Base-by-base conservation (phyloP, 2,888 invertebrate species). In the Drosophila neoperkinsi region DNA sequence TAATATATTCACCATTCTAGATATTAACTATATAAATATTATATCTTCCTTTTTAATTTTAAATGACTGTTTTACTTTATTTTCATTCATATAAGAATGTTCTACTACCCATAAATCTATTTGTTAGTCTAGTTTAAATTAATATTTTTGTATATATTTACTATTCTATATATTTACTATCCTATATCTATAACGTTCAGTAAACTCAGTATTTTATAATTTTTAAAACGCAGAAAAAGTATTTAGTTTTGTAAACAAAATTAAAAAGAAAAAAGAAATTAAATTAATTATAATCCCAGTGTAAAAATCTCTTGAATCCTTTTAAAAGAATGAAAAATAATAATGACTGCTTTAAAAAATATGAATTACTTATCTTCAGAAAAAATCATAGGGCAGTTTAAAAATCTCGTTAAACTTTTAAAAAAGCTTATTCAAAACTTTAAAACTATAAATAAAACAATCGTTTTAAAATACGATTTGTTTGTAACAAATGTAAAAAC, bases 111-210 rank as follows among this genome's bases (percentile, higher is more conserved):
- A 0, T 18, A 9, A 38, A 2, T 18, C 0, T 18, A 0, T 34
- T 9, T 38, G 0, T 38, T 38, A 2, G 4, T 13, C 3, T 1
- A 1, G 13, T 7, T 43, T 13, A 21, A 3, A 7, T 6, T 13
- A 3, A 13, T 21, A 46, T 13, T 46, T 13, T 7, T 46, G 2
- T 46, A 21, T 46, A 2, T 13, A 21, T 21, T 21, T 21, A 21
- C 3, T 5, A 10, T 11, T n/a, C 2, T 5, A 41, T 11, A 41
- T 0, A 41, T 10, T 0, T n/a, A 5, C n/a, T 7, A 1, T 6
- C 13, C 2, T 41, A n/a, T 2, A 5, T 0, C 0, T 41, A 11
- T 5, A 5, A 2, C 11, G 3, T n/a, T 11, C 0, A 11, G 3
- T 11, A 43, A 43, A 43, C 1, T 21, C 3, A 43, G 6, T 21